phyloP scores from a whole-genome alignment of 2,113 vertebrate species.

The Myotis brandtii region DNA sequence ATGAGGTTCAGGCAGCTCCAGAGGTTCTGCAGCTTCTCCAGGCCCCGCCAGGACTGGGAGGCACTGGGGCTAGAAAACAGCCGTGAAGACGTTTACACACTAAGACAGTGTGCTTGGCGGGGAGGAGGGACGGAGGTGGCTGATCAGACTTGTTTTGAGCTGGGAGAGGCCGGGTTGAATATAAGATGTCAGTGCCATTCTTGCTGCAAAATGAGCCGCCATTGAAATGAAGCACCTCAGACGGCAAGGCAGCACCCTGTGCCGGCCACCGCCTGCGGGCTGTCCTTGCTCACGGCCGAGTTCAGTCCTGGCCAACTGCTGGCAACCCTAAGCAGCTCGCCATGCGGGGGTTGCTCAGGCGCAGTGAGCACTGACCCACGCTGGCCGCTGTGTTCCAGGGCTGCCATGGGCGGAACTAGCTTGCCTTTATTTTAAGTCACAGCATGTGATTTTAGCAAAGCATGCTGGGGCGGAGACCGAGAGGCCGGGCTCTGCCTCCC shows the following conservation, averaged over 20 bases:
- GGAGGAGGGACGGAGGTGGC: too few relatives aligned
- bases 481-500: background rate
- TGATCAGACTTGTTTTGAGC: background rate
- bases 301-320: too few relatives aligned
- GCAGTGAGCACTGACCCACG: background rate
- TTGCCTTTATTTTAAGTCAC: background rate
- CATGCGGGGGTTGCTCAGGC: background rate
- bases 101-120: background rate
- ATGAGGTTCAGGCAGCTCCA: too few relatives aligned
- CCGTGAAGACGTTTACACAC: background rate
- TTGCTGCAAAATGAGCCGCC: background rate
- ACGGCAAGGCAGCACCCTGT: background rate
- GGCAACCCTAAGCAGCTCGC: too few relatives aligned
- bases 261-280: too few relatives aligned
- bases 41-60: background rate
- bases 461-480: background rate
- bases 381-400: background rate
- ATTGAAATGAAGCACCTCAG: background rate
- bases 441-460: background rate
- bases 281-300: too few relatives aligned
- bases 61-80: background rate
- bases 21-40: background rate
- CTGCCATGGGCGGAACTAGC: fast-evolving
- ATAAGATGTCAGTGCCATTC: background rate
- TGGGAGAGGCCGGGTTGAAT: background rate